Conservation (phyloP, 2,113 vertebrate species). For the Sturnira hondurensis region DNA sequence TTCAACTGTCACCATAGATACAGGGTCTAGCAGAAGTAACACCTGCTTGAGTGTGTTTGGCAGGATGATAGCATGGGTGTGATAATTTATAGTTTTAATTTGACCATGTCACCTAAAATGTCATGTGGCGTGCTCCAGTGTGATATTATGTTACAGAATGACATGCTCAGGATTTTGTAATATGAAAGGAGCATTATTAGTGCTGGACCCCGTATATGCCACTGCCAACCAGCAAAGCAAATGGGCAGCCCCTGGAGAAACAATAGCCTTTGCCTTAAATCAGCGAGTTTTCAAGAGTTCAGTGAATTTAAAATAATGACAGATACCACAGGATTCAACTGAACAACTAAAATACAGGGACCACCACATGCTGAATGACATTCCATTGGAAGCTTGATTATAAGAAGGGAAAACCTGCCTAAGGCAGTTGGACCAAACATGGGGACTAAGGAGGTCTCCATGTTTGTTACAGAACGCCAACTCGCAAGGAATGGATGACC, state of each 20-base stretch:
- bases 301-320: conserved; percentile 5
- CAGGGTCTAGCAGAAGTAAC: neutral
- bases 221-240: neutral
- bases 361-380: neutral
- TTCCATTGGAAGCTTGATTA: neutral
- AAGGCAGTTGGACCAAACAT: neutral
- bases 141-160: too few relatives aligned
- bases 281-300: conserved; percentile 8
- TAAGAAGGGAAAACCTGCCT: neutral
- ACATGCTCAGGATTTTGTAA: too few relatives aligned
- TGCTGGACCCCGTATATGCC: neutral
- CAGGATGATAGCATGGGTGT: too few relatives aligned
- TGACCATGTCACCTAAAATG: too few relatives aligned
- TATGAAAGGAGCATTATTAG: too few relatives aligned
- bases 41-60: too few relatives aligned
- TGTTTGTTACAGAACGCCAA: neutral
- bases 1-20: neutral
- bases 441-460: neutral
- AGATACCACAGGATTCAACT: neutral
- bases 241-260: neutral
- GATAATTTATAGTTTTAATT: too few relatives aligned
- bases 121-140: too few relatives aligned
- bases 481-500: neutral
- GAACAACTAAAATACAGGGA: neutral
- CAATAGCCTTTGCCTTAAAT: neutral